Percentiles rank a stretch among this genome's conserved stretches.
Evolutionary conservation across 2,113 vertebrate genomes (phyloP).

Genomic region (Misgurnus mizolepis): DNA sequence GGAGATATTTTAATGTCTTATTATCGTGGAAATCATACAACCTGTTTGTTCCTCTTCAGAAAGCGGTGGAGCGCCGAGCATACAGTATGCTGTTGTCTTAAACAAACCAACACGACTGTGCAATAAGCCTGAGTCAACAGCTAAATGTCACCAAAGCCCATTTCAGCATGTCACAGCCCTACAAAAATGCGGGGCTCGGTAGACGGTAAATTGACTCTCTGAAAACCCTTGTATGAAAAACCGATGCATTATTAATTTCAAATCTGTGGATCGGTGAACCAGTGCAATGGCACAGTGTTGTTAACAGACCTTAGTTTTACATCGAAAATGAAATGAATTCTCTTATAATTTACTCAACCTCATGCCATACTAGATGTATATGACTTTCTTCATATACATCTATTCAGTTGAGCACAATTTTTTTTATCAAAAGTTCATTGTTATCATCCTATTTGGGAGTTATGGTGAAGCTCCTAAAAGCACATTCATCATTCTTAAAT

Average conservation of each 20-base stretch:
- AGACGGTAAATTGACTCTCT: constrained; percentile 10
- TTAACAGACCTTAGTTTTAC: constrained; percentile 7
- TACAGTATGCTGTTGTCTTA: constrained; percentile 33
- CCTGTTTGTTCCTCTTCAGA: constrained; percentile 62
- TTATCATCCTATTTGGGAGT: too few species aligned
- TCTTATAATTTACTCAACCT: too few species aligned
- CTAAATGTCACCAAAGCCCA: constrained; percentile 42
- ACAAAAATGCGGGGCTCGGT: not conserved
- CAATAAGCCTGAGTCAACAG: constrained; percentile 40
- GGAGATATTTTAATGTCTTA: constrained; percentile 56
- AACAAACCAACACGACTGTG: constrained; percentile 37
- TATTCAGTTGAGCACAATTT: too few species aligned
- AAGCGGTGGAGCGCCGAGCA: constrained; percentile 35
- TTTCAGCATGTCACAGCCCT: constrained; percentile 16
- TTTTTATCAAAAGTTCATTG: too few species aligned
- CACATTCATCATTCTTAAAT: too few species aligned
- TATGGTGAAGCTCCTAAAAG: too few species aligned
- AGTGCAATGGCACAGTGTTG: not conserved
- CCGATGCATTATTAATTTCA: constrained; percentile 46
- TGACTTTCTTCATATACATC: too few species aligned
- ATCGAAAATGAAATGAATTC: not conserved
- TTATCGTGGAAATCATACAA: constrained; percentile 59
- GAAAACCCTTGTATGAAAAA: not conserved
- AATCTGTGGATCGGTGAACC: constrained; percentile 12
- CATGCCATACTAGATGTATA: too few species aligned